Conservation (phyloP, 2,888 invertebrate species). For the Cyrtodaria siliqua region DNA sequence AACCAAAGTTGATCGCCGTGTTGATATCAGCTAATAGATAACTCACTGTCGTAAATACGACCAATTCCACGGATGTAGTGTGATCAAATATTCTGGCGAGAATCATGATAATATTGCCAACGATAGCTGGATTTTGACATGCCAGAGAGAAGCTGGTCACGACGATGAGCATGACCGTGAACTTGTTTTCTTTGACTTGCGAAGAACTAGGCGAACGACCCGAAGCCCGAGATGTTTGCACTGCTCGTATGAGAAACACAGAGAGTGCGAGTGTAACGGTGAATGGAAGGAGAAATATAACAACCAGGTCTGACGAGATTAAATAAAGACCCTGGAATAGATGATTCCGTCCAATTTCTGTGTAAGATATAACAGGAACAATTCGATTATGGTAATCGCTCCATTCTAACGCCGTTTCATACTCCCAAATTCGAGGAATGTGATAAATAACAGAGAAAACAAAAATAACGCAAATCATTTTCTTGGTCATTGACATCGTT, state of each 20-base stretch:
- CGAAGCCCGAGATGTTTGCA: slow-evolving; percentile 73
- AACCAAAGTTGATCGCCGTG: slow-evolving; percentile 82
- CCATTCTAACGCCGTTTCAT: slow-evolving; percentile 67
- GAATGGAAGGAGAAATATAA: slow-evolving; percentile 84
- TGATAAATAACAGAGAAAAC: slow-evolving; percentile 94
- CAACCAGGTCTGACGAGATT: slow-evolving; percentile 81
- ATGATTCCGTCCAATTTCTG: slow-evolving; percentile 77
- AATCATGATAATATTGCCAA: slow-evolving; percentile 83
- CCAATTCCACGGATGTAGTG: slow-evolving; percentile 69
- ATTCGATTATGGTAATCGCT: slow-evolving; percentile 67
- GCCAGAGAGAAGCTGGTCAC: slow-evolving; percentile 98
- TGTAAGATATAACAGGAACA: slow-evolving; percentile 61
- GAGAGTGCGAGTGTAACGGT: slow-evolving; percentile 79
- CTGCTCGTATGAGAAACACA: slow-evolving; percentile 80
- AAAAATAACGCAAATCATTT: slow-evolving; percentile 93
- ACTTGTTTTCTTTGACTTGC: slow-evolving; percentile 92
- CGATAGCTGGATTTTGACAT: slow-evolving; percentile 89
- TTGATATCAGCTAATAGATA: slow-evolving; percentile 81
- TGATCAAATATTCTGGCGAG: slow-evolving; percentile 66
- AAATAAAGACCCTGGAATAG: slow-evolving; percentile 81
- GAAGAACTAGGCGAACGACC: slow-evolving; percentile 73
- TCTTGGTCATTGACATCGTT: slow-evolving; percentile 94
- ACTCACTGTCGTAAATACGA: slow-evolving; percentile 76
- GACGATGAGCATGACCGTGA: slow-evolving; percentile 97
- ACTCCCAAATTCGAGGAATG: slow-evolving; percentile 89